phyloP scores from a whole-genome alignment of 2,888 invertebrate genomes.

The Villa cingulata region DNA sequence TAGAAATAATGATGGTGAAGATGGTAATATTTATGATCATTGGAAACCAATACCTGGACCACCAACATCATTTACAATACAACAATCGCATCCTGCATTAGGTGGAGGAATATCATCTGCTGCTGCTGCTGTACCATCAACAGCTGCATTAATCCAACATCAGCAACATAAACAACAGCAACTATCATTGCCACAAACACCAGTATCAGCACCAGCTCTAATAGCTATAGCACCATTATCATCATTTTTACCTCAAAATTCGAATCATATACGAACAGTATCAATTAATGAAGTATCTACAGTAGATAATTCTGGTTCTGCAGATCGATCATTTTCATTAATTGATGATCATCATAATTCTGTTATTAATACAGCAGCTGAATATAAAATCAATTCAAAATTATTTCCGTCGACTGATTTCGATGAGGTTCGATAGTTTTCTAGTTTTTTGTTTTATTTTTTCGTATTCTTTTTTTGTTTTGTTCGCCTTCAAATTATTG shows the following conservation, averaged over 20 bases:
- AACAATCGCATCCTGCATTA: slow-evolving; percentile 31
- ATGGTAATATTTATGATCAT: slow-evolving; percentile 4
- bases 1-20: not conserved
- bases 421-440: slow-evolving; percentile 8
- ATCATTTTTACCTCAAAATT: too few relatives aligned
- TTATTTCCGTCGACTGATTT: slow-evolving; percentile 6
- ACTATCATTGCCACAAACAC: not conserved
- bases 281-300: not conserved
- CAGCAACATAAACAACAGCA: not conserved
- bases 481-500: too few relatives aligned
- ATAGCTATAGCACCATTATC: too few relatives aligned
- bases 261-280: not conserved
- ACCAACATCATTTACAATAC: slow-evolving; percentile 21
- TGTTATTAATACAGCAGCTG: too few relatives aligned
- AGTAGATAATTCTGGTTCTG: not conserved
- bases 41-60: slow-evolving; percentile 27
- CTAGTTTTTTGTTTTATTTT: too few relatives aligned
- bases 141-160: not conserved
- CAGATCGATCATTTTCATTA: not conserved
- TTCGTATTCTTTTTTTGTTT: too few relatives aligned
- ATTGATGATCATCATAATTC: not conserved
- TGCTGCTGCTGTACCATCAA: too few relatives aligned
- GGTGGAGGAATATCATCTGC: slow-evolving; percentile 14
- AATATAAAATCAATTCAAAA: not conserved
- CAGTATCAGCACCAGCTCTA: not conserved